phyloP scores from a whole-genome alignment of 2,797 vertebrate species.

The Nyctibius grandis region DNA sequence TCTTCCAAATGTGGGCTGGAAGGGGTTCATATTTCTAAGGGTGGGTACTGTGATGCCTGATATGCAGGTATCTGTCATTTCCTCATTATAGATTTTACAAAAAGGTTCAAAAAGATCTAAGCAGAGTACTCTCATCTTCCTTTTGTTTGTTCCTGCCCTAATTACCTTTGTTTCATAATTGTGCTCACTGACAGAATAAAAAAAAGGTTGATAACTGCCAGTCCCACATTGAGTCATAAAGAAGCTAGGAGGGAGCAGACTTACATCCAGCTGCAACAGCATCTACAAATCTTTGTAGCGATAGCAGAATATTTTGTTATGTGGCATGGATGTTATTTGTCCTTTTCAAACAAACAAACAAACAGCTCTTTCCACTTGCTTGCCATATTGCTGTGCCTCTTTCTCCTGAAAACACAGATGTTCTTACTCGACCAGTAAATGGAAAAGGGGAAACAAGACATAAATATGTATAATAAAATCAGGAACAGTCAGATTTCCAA shows the following conservation, averaged over 20 bases:
- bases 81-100: conserved; percentile 89
- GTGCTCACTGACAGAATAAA: conserved; percentile 60
- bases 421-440: not conserved
- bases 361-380: not conserved
- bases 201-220: conserved; percentile 28
- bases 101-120: conserved; percentile 88
- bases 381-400: not conserved
- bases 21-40: conserved; percentile 83
- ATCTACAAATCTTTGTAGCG: not conserved
- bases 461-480: conserved; percentile 4
- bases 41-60: conserved; percentile 68
- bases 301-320: not conserved
- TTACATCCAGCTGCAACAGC: not conserved
- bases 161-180: conserved; percentile 73
- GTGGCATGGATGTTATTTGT: not conserved
- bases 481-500: conserved; percentile 11
- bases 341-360: not conserved
- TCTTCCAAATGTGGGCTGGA: conserved; percentile 72
- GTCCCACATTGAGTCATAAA: not conserved
- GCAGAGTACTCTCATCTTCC: conserved; percentile 76
- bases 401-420: conserved; percentile 14
- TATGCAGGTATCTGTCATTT: conserved; percentile 91
- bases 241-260: not conserved
- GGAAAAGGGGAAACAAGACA: not conserved
- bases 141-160: conserved; percentile 75